These are phyloP conservation scores for Laodelphax striatellus DNA, from an alignment of 1,140 invertebrate species.

Conservation along the genomic window DNA sequence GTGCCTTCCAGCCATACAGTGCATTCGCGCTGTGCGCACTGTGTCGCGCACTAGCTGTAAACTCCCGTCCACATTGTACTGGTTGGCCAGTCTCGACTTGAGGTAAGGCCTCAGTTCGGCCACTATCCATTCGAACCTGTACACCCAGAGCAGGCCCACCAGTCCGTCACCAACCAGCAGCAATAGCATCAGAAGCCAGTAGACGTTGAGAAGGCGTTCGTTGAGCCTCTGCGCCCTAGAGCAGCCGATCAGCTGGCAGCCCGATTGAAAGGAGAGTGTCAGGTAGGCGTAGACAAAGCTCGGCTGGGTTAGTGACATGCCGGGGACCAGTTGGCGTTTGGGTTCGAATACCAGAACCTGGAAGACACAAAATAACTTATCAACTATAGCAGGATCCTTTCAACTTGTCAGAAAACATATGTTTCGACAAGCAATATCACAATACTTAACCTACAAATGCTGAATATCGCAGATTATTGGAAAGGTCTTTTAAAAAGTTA, in stretches of 20 bases:
- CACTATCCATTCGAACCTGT: slow-evolving; percentile 63
- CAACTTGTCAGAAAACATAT: too few species aligned
- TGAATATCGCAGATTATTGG: too few species aligned
- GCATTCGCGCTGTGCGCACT: slow-evolving; percentile 59
- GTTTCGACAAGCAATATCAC: too few species aligned
- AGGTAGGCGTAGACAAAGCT: slow-evolving; percentile 75
- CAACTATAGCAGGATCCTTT: too few species aligned
- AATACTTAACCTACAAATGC: too few species aligned
- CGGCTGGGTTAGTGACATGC: slow-evolving; percentile 54
- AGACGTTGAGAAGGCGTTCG: slow-evolving; percentile 67
- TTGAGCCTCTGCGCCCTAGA: slow-evolving; percentile 66
- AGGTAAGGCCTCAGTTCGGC: slow-evolving; percentile 56
- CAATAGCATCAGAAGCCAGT: slow-evolving; percentile 69
- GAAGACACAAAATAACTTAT: neutral
- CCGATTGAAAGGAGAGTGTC: slow-evolving; percentile 57
- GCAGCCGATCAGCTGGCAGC: slow-evolving; percentile 50
- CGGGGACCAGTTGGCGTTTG: slow-evolving; percentile 53
- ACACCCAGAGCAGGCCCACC: slow-evolving; percentile 77
- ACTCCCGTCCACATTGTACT: slow-evolving; percentile 62
- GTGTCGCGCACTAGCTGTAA: slow-evolving; percentile 73
- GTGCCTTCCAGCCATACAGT: slow-evolving; percentile 69
- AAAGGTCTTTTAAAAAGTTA: too few species aligned
- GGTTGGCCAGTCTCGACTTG: slow-evolving; percentile 37
- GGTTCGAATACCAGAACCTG: slow-evolving; percentile 41
- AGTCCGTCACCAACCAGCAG: slow-evolving; percentile 72